These are phyloP conservation scores for Phasia obesa DNA, from an alignment of 2,888 invertebrate genomes.

Conservation along the genomic window DNA sequence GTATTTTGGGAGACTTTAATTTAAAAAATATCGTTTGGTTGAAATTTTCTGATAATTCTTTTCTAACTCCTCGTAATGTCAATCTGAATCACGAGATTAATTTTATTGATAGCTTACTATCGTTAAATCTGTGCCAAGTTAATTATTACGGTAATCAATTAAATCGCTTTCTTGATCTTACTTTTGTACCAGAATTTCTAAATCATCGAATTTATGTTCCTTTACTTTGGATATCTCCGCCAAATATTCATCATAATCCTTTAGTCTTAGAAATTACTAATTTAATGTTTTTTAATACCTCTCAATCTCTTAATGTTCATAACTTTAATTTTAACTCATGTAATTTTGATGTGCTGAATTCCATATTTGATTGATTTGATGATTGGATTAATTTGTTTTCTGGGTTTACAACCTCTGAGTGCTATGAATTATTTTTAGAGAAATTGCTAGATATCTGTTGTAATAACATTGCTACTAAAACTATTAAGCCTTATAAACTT, in stretches of 20 bases:
- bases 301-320: too few relatives aligned
- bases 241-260: neutral
- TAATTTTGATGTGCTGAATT: too few relatives aligned
- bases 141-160: neutral
- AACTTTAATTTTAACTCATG: too few relatives aligned
- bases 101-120: neutral
- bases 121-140: neutral
- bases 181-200: too few relatives aligned
- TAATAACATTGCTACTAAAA: neutral
- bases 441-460: neutral
- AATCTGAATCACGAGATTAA: neutral
- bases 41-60: neutral
- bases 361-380: too few relatives aligned
- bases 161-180: too few relatives aligned
- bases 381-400: too few relatives aligned
- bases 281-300: neutral
- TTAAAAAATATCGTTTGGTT: neutral
- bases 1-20: neutral
- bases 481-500: neutral
- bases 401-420: too few relatives aligned
- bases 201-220: too few relatives aligned
- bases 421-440: neutral
- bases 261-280: neutral
- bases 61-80: neutral
- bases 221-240: neutral